These are phyloP conservation scores for Anneissia japonica DNA, from an alignment of 35 echinoderm and acorn worm genomes.

Conservation along the genomic window DNA sequence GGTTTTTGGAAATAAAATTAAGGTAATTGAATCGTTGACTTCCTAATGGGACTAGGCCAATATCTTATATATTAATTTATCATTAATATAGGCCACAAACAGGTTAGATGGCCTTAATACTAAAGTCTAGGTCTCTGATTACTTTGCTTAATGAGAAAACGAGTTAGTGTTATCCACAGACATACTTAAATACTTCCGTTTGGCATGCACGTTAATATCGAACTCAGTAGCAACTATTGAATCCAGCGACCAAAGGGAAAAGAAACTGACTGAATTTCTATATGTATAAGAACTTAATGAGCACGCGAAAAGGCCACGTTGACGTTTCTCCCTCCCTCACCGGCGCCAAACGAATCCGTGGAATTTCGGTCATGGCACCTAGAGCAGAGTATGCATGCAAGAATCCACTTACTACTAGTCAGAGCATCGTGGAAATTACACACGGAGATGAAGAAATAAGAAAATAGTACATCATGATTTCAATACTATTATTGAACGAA, in stretches of 20 bases:
- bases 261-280: not conserved
- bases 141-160: not conserved
- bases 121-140: no score
- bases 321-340: not conserved
- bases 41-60: not conserved
- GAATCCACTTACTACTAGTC: not conserved
- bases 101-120: no score
- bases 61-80: not conserved
- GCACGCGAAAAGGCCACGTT: not conserved
- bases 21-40: no score
- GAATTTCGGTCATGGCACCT: not conserved
- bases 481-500: slow-evolving; percentile 2
- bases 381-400: not conserved
- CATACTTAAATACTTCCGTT: not conserved
- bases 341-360: not conserved
- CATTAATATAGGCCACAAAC: no score
- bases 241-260: not conserved
- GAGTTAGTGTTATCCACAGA: not conserved
- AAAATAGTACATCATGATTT: not conserved
- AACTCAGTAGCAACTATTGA: not conserved
- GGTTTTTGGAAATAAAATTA: no score
- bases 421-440: not conserved
- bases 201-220: not conserved
- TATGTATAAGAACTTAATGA: no score
- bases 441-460: not conserved